Conservation (phyloP, 2,797 vertebrate genomes). For the Pterois miles region DNA sequence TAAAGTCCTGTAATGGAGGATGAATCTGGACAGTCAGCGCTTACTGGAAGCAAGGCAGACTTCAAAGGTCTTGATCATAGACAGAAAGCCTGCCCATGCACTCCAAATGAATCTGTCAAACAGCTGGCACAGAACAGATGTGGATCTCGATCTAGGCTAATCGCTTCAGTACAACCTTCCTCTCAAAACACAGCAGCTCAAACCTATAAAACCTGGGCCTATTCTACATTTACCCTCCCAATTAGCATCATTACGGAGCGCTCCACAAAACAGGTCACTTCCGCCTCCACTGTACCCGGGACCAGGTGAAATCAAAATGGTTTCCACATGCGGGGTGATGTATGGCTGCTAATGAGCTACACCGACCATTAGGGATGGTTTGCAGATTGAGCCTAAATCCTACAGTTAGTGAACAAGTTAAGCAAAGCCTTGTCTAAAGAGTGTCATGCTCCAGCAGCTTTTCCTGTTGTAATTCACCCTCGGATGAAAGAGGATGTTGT, state of each 20-base stretch:
- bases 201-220: conserved; percentile 18
- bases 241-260: conserved; percentile 42
- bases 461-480: conserved; percentile 57
- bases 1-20: neutral
- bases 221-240: conserved; percentile 31
- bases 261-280: conserved; percentile 31
- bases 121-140: conserved; percentile 50
- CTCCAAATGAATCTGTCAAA: conserved; percentile 39
- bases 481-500: conserved; percentile 54
- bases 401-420: conserved; percentile 32
- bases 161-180: conserved; percentile 25
- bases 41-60: conserved; percentile 47
- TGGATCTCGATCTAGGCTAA: conserved; percentile 37
- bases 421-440: conserved; percentile 49
- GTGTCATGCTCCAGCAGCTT: conserved; percentile 38
- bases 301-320: conserved; percentile 59
- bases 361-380: conserved; percentile 29
- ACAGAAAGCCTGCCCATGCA: conserved; percentile 20
- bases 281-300: conserved; percentile 36
- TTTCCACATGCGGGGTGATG: conserved; percentile 64
- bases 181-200: conserved; percentile 3
- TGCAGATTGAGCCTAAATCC: conserved; percentile 45
- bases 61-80: conserved; percentile 60
- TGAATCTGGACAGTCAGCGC: conserved; percentile 31
- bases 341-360: conserved; percentile 64